phyloP scores from a whole-genome alignment of 2,797 vertebrate genomes.

The Columba guinea region DNA sequence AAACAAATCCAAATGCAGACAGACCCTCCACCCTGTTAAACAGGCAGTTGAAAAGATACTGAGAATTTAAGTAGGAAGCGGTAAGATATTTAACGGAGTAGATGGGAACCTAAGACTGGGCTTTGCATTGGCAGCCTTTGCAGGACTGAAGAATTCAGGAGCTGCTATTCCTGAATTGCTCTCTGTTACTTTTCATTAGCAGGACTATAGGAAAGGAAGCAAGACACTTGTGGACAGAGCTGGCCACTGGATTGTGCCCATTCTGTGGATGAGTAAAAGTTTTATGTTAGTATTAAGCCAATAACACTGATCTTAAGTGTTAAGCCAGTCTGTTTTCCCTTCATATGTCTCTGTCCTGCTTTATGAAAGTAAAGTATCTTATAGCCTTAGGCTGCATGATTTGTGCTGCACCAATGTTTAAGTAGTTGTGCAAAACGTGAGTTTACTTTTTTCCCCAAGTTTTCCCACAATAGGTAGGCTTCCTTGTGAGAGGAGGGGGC shows the following conservation, averaged over 20 bases:
- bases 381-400: neutral
- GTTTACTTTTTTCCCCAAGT: neutral
- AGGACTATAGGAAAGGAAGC: neutral
- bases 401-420: neutral
- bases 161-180: neutral
- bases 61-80: fast-evolving
- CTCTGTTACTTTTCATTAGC: neutral
- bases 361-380: neutral
- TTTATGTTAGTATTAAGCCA: neutral
- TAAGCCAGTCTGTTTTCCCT: neutral
- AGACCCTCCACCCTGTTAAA: neutral
- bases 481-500: neutral
- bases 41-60: neutral
- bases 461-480: neutral
- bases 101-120: neutral
- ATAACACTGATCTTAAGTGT: neutral
- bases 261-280: neutral
- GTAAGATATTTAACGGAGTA: neutral
- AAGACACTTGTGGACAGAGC: neutral
- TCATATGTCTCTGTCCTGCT: neutral
- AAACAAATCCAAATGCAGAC: too few species aligned
- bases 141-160: neutral
- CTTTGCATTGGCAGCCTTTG: neutral
- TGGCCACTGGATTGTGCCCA: neutral
- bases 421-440: neutral